A percentile compares a stretch with the other conserved stretches of the same genome.
Evolutionary conservation across 2,888 invertebrate genomes (phyloP).

Genomic region (Macroteleia sp.): DNA sequence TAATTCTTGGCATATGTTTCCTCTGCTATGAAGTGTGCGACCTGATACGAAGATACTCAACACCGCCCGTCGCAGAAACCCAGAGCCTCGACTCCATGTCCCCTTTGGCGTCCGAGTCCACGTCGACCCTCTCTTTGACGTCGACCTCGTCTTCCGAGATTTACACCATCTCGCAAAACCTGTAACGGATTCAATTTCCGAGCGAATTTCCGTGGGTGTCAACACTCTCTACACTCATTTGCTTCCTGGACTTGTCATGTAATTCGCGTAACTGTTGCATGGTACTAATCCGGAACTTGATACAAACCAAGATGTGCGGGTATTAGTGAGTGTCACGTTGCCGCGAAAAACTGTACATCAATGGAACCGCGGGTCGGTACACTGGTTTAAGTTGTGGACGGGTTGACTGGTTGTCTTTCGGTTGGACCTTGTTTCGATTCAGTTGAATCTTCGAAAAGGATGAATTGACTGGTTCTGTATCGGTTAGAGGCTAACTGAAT

Average conservation of each 20-base stretch:
- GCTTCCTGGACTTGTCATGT: slow-evolving; percentile 49
- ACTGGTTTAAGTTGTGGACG: too few relatives aligned
- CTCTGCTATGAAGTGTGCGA: slow-evolving; percentile 88
- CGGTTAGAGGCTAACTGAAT: too few relatives aligned
- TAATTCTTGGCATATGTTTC: slow-evolving; percentile 88
- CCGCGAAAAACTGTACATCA: slow-evolving; percentile 20
- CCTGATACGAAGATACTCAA: slow-evolving; percentile 84
- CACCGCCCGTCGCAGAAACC: slow-evolving; percentile 73
- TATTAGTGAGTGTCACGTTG: slow-evolving; percentile 17
- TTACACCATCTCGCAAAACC: slow-evolving; percentile 82
- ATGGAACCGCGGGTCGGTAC: too few relatives aligned
- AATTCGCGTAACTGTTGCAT: slow-evolving; percentile 16
- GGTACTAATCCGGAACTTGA: not conserved
- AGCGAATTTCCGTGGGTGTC: slow-evolving; percentile 4
- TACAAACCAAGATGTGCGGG: not conserved
- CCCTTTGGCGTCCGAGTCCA: slow-evolving; percentile 71
- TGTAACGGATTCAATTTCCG: slow-evolving; percentile 68
- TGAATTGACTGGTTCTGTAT: too few relatives aligned
- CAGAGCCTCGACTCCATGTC: slow-evolving; percentile 70
- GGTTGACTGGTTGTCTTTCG: too few relatives aligned
- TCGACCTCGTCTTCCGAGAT: slow-evolving; percentile 77
- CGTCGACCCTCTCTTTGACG: slow-evolving; percentile 77
- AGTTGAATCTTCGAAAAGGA: too few relatives aligned
- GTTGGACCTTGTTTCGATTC: too few relatives aligned
- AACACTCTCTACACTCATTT: slow-evolving; percentile 23